These are phyloP conservation scores for Macquaria australasica DNA, from an alignment of 2,113 vertebrate species.

Conservation along the genomic window DNA sequence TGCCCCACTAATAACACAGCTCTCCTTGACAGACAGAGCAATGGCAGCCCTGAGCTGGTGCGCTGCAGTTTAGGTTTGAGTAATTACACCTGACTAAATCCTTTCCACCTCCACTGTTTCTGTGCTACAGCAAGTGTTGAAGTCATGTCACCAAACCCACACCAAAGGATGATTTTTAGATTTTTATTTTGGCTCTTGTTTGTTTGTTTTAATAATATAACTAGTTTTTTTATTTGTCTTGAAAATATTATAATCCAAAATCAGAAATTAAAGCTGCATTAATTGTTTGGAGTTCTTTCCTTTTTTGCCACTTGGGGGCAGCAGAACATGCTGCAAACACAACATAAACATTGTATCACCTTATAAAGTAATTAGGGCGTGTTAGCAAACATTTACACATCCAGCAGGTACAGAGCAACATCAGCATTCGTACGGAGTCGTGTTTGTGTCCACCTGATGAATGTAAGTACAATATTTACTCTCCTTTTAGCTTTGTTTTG, in stretches of 20 bases:
- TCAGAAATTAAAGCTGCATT: neutral
- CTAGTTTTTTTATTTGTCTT: neutral
- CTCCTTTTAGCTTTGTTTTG: neutral
- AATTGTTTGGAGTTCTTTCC: no score
- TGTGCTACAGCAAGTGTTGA: neutral
- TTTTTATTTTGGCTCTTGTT: neutral
- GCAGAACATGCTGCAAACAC: neutral
- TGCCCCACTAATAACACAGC: neutral
- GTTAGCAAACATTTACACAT: neutral
- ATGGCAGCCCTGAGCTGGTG: neutral
- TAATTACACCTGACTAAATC: neutral
- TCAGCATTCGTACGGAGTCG: no score
- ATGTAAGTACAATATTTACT: no score
- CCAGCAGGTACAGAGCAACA: neutral
- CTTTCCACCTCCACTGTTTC: neutral
- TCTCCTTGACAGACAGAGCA: neutral
- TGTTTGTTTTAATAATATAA: neutral
- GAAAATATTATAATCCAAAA: neutral
- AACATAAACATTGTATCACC: neutral
- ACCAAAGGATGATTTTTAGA: neutral
- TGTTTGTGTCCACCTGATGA: neutral
- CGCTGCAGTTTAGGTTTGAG: neutral
- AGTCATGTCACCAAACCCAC: neutral
- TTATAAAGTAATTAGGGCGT: neutral
- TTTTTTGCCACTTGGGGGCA: neutral